A percentile compares a stretch with the other conserved stretches of the same genome.
Conservation (phyloP, 2,888 invertebrate genomes). For the Drosophila limbata region DNA sequence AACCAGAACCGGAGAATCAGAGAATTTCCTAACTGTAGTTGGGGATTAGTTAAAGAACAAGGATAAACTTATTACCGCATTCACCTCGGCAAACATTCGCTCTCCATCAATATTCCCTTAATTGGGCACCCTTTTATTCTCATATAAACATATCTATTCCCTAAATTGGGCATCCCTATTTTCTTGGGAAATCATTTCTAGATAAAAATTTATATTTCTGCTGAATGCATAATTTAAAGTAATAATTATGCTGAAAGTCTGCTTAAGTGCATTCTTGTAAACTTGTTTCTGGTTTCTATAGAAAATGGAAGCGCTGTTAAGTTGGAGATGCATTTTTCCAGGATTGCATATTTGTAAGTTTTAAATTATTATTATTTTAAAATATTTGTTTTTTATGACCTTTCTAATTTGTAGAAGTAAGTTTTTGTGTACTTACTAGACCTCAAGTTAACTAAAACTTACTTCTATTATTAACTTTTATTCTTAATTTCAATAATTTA, state of each 20-base stretch:
- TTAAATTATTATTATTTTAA: too few species aligned
- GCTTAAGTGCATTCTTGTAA: not conserved
- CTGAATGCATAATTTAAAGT: not conserved
- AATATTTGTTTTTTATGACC: too few species aligned
- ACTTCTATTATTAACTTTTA: too few species aligned
- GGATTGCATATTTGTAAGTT: too few species aligned
- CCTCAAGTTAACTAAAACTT: too few species aligned
- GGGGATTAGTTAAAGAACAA: slow-evolving; percentile 15
- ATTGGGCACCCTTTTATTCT: slow-evolving; percentile 8
- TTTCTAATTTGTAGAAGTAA: too few species aligned
- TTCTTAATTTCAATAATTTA: too few species aligned
- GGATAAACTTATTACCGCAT: slow-evolving; percentile 24
- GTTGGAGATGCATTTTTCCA: too few species aligned
- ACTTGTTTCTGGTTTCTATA: not conserved
- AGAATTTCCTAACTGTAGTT: slow-evolving; percentile 13
- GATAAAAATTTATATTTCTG: not conserved
- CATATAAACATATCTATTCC: not conserved
- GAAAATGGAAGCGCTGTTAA: too few species aligned
- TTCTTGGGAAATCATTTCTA: too few species aligned
- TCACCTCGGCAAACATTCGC: slow-evolving; percentile 22
- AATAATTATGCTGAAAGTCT: not conserved
- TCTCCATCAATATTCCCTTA: slow-evolving; percentile 10
- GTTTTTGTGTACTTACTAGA: too few species aligned
- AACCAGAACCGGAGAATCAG: slow-evolving; percentile 4
- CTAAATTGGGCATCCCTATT: slow-evolving; percentile 9